Evolutionary conservation across 2,888 invertebrate genomes (phyloP).

Genomic region (Trichogramma dendrolimi): DNA sequence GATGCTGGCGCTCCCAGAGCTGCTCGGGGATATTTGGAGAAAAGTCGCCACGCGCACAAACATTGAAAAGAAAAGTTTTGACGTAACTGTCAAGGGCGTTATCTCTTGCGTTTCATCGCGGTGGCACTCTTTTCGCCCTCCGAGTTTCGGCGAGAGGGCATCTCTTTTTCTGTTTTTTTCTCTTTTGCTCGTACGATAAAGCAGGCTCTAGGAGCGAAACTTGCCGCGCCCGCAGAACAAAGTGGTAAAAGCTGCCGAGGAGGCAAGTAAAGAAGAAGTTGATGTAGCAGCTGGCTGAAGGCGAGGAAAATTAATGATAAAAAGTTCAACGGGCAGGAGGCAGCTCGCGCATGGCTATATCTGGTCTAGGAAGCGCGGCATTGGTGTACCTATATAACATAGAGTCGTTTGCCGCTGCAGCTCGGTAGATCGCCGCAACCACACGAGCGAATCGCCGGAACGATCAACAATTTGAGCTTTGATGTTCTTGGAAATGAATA

Average conservation of each 20-base stretch:
- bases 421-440: background rate
- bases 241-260: conserved; percentile 7
- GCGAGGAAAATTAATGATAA: conserved; percentile 12
- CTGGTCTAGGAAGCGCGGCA: conserved; percentile 4
- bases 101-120: conserved; percentile 3
- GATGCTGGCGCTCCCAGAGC: too few species aligned
- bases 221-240: background rate
- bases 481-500: too few species aligned
- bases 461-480: too few species aligned
- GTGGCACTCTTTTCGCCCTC: background rate
- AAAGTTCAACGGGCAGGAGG: background rate
- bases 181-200: conserved; percentile 16
- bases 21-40: background rate
- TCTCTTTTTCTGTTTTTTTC: conserved; percentile 1
- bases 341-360: too few species aligned
- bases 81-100: conserved; percentile 17
- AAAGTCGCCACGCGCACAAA: background rate
- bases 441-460: background rate
- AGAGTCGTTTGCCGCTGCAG: background rate
- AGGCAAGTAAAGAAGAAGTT: background rate
- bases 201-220: conserved; percentile 6
- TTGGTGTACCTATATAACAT: background rate
- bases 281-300: background rate
- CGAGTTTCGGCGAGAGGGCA: too few species aligned
- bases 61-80: conserved; percentile 19